Evolutionary conservation across 2,113 vertebrate genomes (phyloP).

Genomic region (Hyaena hyaena): DNA sequence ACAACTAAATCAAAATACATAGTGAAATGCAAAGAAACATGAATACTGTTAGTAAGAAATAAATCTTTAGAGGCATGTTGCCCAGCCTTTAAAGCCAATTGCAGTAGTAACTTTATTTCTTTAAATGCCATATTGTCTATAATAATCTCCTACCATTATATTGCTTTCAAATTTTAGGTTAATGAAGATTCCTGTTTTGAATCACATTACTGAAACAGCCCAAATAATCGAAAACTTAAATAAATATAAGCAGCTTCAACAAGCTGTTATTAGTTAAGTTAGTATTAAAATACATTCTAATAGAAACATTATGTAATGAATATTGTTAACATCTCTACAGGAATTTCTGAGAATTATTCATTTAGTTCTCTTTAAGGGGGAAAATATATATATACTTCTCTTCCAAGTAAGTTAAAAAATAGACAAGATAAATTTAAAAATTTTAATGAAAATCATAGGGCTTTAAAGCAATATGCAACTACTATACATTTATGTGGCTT

Average conservation of each 20-base stretch:
- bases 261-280: slow-evolving; percentile 25
- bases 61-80: neutral
- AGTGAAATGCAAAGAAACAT: neutral
- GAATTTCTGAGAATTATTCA: slow-evolving; percentile 32
- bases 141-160: slow-evolving; percentile 10
- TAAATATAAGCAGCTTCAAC: neutral
- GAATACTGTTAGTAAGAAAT: slow-evolving; percentile 18
- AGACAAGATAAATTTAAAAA: neutral
- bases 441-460: slow-evolving; percentile 9
- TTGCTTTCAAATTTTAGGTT: slow-evolving; percentile 30
- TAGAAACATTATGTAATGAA: slow-evolving; percentile 35
- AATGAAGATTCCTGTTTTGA: slow-evolving; percentile 14
- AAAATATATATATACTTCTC: neutral
- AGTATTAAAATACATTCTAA: neutral
- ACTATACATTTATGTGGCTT: neutral
- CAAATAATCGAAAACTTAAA: slow-evolving; percentile 31
- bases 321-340: slow-evolving; percentile 6
- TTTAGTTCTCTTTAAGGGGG: neutral
- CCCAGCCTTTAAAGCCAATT: neutral
- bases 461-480: neutral
- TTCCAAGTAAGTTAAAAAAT: slow-evolving; percentile 46
- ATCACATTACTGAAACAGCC: neutral
- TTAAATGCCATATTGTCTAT: neutral
- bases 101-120: neutral
- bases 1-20: neutral